phyloP scores from a whole-genome alignment of 2,888 invertebrate species.

The Pemphredon lugubris region DNA sequence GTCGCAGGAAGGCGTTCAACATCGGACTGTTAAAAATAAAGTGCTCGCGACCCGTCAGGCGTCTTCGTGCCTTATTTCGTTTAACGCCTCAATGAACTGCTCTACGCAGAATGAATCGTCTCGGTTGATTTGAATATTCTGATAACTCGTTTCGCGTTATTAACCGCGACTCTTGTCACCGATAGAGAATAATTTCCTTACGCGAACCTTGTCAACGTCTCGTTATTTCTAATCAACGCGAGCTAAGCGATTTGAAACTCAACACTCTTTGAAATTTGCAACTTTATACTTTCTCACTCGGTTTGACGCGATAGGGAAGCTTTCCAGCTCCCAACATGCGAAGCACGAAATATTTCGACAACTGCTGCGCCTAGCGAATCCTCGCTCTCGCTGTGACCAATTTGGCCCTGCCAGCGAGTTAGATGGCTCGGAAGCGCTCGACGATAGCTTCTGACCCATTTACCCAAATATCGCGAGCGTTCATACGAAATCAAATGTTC shows the following conservation, averaged over 20 bases:
- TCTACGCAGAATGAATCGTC: neutral
- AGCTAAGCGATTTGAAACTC: too few relatives aligned
- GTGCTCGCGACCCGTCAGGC: conserved; percentile 26
- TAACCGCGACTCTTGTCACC: too few relatives aligned
- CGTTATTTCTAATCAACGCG: too few relatives aligned
- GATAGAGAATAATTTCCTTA: neutral
- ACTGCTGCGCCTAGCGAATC: conserved; percentile 34
- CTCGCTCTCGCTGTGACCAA: conserved; percentile 61
- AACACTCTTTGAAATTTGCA: too few relatives aligned
- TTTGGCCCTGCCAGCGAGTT: conserved; percentile 70
- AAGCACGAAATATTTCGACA: conserved; percentile 7
- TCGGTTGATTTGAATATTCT: neutral
- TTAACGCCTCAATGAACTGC: conserved; percentile 1
- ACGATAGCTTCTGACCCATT: conserved; percentile 79
- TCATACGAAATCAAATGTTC: conserved; percentile 39
- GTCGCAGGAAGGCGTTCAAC: conserved; percentile 48
- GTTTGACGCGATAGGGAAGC: too few relatives aligned
- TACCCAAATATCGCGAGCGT: conserved; percentile 69
- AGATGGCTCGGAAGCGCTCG: conserved; percentile 74
- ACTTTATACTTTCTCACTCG: too few relatives aligned
- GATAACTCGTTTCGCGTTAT: neutral
- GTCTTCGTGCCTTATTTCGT: conserved; percentile 29
- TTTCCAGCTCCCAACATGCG: too few relatives aligned
- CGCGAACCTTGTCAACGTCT: too few relatives aligned
- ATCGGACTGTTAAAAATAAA: conserved; percentile 71